Evolutionary conservation across 1,140 invertebrate species (phyloP).

Genomic region (Aphelenchoides besseyi): DNA sequence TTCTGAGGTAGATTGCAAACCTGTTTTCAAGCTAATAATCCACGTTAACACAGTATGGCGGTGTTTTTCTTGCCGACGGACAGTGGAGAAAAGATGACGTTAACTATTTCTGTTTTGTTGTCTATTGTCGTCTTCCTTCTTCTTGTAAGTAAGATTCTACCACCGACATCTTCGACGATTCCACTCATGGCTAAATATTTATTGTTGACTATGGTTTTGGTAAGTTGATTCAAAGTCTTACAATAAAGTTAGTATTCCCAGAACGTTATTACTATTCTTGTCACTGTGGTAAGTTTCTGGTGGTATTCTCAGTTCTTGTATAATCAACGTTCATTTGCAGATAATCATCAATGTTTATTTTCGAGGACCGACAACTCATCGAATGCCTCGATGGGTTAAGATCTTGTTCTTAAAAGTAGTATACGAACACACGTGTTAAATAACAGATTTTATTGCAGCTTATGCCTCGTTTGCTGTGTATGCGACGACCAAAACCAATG

Average conservation of each 20-base stretch:
- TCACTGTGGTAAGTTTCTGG: conserved; percentile 74
- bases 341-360: conserved; percentile 99
- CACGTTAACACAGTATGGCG: conserved; percentile 70
- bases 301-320: conserved; percentile 70
- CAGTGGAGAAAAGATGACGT: conserved; percentile 68
- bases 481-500: conserved; percentile 53
- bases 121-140: conserved; percentile 98
- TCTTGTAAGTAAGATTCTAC: conserved; percentile 96
- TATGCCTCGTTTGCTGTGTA: conserved; percentile 56
- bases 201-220: conserved; percentile 95
- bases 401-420: conserved; percentile 79
- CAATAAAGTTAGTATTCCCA: background rate
- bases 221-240: background rate
- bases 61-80: conserved; percentile 90
- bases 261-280: conserved; percentile 97
- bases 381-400: conserved; percentile 90
- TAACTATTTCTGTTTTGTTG: conserved; percentile 73
- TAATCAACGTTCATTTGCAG: conserved; percentile 98
- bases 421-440: background rate
- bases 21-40: too few species aligned
- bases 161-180: conserved; percentile 89
- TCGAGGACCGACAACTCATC: conserved; percentile 79
- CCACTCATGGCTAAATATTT: conserved; percentile 97
- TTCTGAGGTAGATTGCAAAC: conserved; percentile 17
- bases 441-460: conserved; percentile 62